Evolutionary conservation across 2,888 invertebrate species (phyloP).

Genomic region (Acleris emargana): DNA sequence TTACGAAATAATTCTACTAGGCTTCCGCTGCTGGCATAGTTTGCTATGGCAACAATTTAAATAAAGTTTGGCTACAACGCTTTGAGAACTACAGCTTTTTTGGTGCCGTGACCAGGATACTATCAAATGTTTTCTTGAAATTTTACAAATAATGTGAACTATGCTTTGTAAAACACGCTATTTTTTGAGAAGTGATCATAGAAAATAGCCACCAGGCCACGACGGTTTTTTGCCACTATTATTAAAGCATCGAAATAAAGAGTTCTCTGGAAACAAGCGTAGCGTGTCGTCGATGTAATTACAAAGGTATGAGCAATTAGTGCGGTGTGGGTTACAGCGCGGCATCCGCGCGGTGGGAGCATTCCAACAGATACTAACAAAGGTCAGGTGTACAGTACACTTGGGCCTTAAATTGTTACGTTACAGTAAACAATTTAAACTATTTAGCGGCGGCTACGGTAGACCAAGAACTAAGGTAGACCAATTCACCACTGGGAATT

Average conservation of each 20-base stretch:
- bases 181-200: constrained; percentile 18
- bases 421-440: neutral
- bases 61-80: neutral
- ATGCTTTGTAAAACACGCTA: neutral
- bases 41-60: neutral
- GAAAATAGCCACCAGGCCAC: constrained; percentile 18
- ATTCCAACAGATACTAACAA: constrained; percentile 8
- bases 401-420: constrained; percentile 1
- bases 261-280: constrained; percentile 45
- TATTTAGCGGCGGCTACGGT: too few species aligned
- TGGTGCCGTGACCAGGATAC: neutral
- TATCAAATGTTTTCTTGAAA: too few species aligned
- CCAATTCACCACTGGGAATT: too few species aligned
- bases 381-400: constrained; percentile 11
- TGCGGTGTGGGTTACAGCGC: constrained; percentile 46
- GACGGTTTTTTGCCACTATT: constrained; percentile 35
- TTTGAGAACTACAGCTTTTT: neutral
- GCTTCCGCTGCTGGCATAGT: constrained; percentile 9
- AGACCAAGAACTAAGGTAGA: too few species aligned
- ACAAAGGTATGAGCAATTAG: constrained; percentile 60
- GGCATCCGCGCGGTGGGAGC: constrained; percentile 2
- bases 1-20: constrained; percentile 12
- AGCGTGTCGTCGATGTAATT: constrained; percentile 56
- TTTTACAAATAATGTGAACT: too few species aligned
- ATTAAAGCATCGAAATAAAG: constrained; percentile 47